Percentiles rank a stretch among this genome's conserved stretches.
These are phyloP conservation scores for Caloenas nicobarica DNA, from an alignment of 2,113 vertebrate genomes.

Conservation along the genomic window DNA sequence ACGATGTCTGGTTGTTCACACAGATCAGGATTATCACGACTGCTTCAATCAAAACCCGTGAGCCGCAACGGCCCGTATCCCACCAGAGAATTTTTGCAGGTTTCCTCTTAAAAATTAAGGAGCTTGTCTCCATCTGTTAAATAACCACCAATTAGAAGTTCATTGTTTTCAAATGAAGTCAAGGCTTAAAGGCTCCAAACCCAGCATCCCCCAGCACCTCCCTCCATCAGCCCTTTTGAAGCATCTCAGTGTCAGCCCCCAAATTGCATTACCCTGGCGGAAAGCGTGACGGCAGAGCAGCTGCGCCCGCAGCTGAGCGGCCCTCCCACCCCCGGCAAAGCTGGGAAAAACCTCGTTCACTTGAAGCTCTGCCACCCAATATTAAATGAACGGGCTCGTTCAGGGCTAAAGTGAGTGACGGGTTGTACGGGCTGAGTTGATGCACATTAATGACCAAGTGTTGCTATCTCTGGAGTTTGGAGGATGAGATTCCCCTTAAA, in stretches of 20 bases:
- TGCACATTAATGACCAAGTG: fast-evolving
- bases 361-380: neutral
- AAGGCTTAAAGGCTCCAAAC: neutral
- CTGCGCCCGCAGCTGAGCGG: neutral
- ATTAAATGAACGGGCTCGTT: neutral
- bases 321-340: too few species aligned
- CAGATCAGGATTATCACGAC: neutral
- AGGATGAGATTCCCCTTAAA: neutral
- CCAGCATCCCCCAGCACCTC: neutral
- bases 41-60: neutral
- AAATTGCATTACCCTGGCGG: neutral
- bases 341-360: neutral
- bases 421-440: neutral
- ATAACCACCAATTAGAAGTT: neutral
- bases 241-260: neutral
- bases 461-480: neutral
- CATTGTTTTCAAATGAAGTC: neutral
- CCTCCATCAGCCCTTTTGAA: neutral
- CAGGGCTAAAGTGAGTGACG: neutral
- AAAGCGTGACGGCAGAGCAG: neutral
- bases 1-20: neutral
- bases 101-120: neutral
- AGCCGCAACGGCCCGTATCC: neutral
- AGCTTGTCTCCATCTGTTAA: neutral
- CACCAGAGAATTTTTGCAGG: neutral